A percentile compares a stretch with the other conserved stretches of the same genome.
Conservation (phyloP, 2,797 vertebrate species). For the Anguilla megastoma region DNA sequence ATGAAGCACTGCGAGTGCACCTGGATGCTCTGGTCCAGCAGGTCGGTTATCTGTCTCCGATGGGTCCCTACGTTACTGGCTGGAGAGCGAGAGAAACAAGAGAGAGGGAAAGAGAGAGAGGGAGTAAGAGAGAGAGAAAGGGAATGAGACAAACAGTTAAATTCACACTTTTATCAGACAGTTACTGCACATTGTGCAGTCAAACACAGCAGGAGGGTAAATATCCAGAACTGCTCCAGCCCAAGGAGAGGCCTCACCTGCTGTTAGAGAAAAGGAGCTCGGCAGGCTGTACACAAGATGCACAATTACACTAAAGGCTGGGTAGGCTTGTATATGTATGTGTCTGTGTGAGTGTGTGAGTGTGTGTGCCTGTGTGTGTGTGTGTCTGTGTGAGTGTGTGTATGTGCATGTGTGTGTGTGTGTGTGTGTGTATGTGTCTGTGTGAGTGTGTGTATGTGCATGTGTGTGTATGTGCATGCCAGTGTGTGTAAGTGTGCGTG, state of each 20-base stretch:
- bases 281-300: no score
- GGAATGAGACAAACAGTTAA: background rate
- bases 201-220: no score
- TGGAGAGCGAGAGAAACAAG: constrained; percentile 43
- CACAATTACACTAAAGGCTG: no score
- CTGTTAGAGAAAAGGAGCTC: no score
- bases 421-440: background rate
- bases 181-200: background rate
- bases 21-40: constrained; percentile 94
- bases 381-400: background rate
- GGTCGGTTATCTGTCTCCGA: constrained; percentile 91
- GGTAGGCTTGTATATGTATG: background rate
- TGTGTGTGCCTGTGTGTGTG: no score
- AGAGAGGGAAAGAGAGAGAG: background rate
- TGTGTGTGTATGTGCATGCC: constrained; percentile 4
- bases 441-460: background rate
- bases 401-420: background rate
- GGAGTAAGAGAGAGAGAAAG: constrained; percentile 27
- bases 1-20: constrained; percentile 93
- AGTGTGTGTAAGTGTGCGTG: no score
- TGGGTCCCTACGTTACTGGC: constrained; percentile 85
- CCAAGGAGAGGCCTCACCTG: no score
- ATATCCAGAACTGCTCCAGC: no score
- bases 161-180: background rate
- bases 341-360: no score